Percentiles rank a stretch among this genome's conserved stretches.
These are phyloP conservation scores for Drosophila eugracilis DNA, from an alignment of 1,140 invertebrate genomes.

Conservation along the genomic window DNA sequence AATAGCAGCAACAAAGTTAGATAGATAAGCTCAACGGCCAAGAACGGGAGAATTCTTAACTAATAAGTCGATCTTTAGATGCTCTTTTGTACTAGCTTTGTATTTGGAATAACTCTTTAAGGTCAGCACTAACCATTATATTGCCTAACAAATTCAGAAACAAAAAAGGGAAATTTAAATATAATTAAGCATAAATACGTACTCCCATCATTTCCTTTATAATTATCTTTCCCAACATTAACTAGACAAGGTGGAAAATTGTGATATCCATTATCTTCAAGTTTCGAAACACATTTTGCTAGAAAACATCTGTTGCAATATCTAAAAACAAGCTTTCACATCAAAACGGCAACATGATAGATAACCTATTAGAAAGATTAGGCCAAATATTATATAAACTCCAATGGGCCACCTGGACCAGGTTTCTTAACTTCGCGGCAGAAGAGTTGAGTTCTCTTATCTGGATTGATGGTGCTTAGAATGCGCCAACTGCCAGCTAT, in stretches of 20 bases:
- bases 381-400: background rate
- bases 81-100: background rate
- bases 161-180: too few relatives aligned
- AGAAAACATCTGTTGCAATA: background rate
- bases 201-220: background rate
- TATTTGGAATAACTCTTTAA: background rate
- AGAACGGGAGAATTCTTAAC: background rate
- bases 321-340: background rate
- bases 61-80: background rate
- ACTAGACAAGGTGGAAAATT: background rate
- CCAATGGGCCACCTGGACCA: background rate
- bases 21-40: constrained; percentile 1
- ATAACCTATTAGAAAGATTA: constrained; percentile 19
- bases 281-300: background rate
- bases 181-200: background rate
- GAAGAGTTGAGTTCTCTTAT: constrained; percentile 45
- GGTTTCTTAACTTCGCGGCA: constrained; percentile 1
- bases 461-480: constrained; percentile 31
- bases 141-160: too few relatives aligned
- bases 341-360: constrained; percentile 10
- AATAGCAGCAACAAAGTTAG: constrained; percentile 20
- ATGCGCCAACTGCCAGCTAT: constrained; percentile 26
- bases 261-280: background rate
- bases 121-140: too few relatives aligned
- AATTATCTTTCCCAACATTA: background rate